phyloP scores from a whole-genome alignment of 2,888 invertebrate species.

The Lordiphosa fenestrarum region DNA sequence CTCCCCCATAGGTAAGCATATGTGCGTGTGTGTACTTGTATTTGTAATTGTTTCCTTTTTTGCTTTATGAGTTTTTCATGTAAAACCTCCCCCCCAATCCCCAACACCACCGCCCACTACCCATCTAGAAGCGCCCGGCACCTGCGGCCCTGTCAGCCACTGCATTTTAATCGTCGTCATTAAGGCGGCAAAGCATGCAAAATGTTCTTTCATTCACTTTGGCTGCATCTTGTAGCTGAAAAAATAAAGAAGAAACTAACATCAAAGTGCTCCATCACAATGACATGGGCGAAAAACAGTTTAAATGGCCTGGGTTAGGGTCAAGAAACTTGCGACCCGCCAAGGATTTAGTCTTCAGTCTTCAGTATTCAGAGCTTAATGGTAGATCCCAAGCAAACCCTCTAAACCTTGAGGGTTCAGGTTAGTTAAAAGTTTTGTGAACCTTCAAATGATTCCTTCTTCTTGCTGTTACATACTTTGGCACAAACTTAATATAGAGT shows the following conservation, averaged over 20 bases:
- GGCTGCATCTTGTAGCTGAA: neutral
- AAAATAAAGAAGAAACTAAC: conserved; percentile 2
- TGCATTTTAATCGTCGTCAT: conserved; percentile 70
- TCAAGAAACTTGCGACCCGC: too few relatives aligned
- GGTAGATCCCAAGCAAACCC: too few relatives aligned
- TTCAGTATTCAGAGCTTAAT: too few relatives aligned
- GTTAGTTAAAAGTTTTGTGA: too few relatives aligned
- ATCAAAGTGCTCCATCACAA: conserved; percentile 14
- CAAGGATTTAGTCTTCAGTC: too few relatives aligned
- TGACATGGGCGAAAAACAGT: conserved; percentile 8
- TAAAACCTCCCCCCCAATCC: conserved; percentile 5
- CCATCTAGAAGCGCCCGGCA: conserved; percentile 26
- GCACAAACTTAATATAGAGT: too few relatives aligned
- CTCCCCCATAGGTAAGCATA: conserved; percentile 11
- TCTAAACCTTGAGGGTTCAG: too few relatives aligned
- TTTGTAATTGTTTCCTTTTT: conserved; percentile 68
- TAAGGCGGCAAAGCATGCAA: conserved; percentile 66
- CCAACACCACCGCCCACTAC: neutral
- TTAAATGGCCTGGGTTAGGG: neutral
- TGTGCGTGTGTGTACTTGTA: conserved; percentile 24
- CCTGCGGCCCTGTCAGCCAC: conserved; percentile 29
- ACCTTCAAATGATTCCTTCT: too few relatives aligned
- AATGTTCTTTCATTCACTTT: conserved; percentile 60
- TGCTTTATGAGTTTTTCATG: conserved; percentile 73
- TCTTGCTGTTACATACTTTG: too few relatives aligned